phyloP scores from a whole-genome alignment of 2,888 invertebrate species.

The Selenia dentaria region DNA sequence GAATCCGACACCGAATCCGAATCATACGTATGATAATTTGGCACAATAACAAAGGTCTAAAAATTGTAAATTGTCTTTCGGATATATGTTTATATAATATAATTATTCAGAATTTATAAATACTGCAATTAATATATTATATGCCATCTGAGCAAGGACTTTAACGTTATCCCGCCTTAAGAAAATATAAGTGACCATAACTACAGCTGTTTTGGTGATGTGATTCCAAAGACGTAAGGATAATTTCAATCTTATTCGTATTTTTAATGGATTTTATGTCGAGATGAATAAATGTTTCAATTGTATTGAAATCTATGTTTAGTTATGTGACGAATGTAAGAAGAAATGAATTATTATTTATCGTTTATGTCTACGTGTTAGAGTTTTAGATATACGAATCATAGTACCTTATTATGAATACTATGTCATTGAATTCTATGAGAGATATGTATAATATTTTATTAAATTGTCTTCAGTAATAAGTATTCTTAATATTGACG shows the following conservation, averaged over 20 bases:
- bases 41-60: slow-evolving; percentile 22
- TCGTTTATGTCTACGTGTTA: slow-evolving; percentile 24
- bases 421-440: slow-evolving; percentile 14
- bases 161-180: slow-evolving; percentile 77
- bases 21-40: slow-evolving; percentile 68
- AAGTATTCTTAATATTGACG: slow-evolving; percentile 25
- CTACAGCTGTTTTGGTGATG: slow-evolving; percentile 81
- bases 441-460: slow-evolving; percentile 17
- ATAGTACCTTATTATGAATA: slow-evolving; percentile 24
- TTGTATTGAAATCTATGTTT: slow-evolving; percentile 25
- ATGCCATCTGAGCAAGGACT: slow-evolving; percentile 33
- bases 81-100: slow-evolving; percentile 27
- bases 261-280: slow-evolving; percentile 35
- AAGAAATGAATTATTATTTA: slow-evolving; percentile 34
- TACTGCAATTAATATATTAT: slow-evolving; percentile 25
- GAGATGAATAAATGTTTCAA: slow-evolving; percentile 50
- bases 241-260: slow-evolving; percentile 74
- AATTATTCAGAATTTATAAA: slow-evolving; percentile 29
- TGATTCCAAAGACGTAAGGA: slow-evolving; percentile 83
- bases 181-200: slow-evolving; percentile 77
- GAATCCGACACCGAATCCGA: slow-evolving; percentile 82
- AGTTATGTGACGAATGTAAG: slow-evolving; percentile 26
- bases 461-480: slow-evolving; percentile 13
- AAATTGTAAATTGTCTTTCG: slow-evolving; percentile 4
- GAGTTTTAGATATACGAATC: slow-evolving; percentile 14